A percentile compares a stretch with the other conserved stretches of the same genome.
Conservation (phyloP, 2,888 invertebrate genomes). For the Lissonota sp. region DNA sequence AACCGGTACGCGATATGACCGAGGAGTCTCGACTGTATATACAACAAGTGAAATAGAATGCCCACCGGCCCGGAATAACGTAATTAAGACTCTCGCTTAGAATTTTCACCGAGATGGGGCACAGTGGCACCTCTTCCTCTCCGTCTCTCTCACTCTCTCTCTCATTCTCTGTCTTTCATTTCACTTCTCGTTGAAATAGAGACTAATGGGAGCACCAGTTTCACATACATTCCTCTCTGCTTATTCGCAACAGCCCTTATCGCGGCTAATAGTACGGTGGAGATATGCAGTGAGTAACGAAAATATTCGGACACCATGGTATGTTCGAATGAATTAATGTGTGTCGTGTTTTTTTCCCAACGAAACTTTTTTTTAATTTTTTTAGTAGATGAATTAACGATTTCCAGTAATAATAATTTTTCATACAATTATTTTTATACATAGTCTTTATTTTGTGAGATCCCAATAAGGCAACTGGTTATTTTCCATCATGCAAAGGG, state of each 20-base stretch:
- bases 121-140: conserved; percentile 34
- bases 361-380: too few species aligned
- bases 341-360: too few species aligned
- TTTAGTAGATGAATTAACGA: too few species aligned
- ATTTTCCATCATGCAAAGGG: too few species aligned
- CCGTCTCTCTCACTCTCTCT: conserved; percentile 16
- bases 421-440: too few species aligned
- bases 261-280: too few species aligned
- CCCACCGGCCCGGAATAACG: conserved; percentile 76
- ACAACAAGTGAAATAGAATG: conserved; percentile 57
- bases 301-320: too few species aligned
- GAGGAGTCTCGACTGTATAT: conserved; percentile 56
- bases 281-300: too few species aligned
- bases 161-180: conserved; percentile 27
- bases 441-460: too few species aligned
- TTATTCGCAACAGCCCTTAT: conserved; percentile 9
- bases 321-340: too few species aligned
- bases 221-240: conserved; percentile 36
- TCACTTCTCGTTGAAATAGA: conserved; percentile 10
- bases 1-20: conserved; percentile 72
- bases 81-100: conserved; percentile 78
- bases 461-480: too few species aligned
- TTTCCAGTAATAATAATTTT: too few species aligned
- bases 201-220: conserved; percentile 18
- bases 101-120: conserved; percentile 58